Percentiles rank a stretch among this genome's conserved stretches.
These are phyloP conservation scores for Marronus borbonicus DNA, from an alignment of 2,888 invertebrate species.

Conservation along the genomic window DNA sequence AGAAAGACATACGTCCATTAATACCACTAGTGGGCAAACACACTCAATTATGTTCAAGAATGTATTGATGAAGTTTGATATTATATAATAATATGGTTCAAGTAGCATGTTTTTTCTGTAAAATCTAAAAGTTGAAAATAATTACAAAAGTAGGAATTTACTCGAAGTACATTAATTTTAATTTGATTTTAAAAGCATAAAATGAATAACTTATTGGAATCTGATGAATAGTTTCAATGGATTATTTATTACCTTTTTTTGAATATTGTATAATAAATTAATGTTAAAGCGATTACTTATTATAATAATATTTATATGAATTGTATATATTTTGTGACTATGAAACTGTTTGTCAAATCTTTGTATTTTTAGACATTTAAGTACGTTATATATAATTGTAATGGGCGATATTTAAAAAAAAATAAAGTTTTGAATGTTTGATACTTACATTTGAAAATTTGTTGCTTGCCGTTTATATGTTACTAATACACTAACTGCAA, in stretches of 20 bases:
- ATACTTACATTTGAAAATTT: constrained; percentile 51
- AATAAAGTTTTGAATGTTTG: constrained; percentile 62
- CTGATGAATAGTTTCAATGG: constrained; percentile 26
- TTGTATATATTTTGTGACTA: constrained; percentile 39
- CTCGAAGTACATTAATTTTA: too few species aligned
- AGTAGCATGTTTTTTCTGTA: neutral
- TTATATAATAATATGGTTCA: neutral
- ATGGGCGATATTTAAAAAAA: constrained; percentile 44
- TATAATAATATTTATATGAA: constrained; percentile 34
- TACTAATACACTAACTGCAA: constrained; percentile 12
- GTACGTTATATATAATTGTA: constrained; percentile 45
- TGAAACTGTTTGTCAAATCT: constrained; percentile 41
- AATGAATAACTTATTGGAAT: constrained; percentile 5
- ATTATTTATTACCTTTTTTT: constrained; percentile 16
- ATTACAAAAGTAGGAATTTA: too few species aligned
- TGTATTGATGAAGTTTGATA: neutral
- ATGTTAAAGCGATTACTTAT: neutral
- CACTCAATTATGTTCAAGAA: constrained; percentile 26
- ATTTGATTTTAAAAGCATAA: too few species aligned
- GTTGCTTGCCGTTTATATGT: neutral
- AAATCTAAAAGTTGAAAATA: neutral
- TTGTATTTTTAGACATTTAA: constrained; percentile 28
- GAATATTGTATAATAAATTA: constrained; percentile 9
- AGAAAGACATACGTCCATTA: constrained; percentile 24
- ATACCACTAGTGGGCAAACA: neutral